Conservation (phyloP, 2,888 invertebrate species). For the Eristalinus aeneus region DNA sequence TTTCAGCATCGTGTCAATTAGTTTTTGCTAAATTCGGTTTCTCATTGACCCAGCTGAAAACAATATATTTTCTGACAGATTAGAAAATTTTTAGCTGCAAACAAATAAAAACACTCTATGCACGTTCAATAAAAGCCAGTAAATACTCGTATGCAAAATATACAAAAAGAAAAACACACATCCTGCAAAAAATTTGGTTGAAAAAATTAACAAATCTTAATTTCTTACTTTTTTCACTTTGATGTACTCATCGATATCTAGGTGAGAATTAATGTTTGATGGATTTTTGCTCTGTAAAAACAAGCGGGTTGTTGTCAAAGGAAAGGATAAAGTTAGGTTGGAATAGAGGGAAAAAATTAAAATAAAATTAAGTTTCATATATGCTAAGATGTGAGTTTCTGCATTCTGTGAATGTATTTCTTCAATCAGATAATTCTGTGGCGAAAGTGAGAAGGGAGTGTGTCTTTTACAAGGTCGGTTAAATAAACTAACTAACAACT, state of each 20-base stretch:
- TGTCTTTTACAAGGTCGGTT: not conserved
- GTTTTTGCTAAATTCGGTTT: too few relatives aligned
- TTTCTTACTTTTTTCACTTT: constrained; percentile 56
- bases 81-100: too few relatives aligned
- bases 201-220: not conserved
- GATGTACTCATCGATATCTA: constrained; percentile 52
- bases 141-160: not conserved
- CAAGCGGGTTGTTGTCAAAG: constrained; percentile 17
- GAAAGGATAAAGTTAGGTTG: not conserved
- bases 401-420: not conserved
- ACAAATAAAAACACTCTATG: too few relatives aligned
- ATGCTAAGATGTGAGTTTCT: not conserved
- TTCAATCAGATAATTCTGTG: not conserved
- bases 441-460: not conserved
- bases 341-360: not conserved
- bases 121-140: not conserved
- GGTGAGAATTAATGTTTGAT: constrained; percentile 28
- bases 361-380: constrained; percentile 1
- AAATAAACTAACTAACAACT: too few relatives aligned
- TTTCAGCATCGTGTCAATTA: too few relatives aligned
- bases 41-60: too few relatives aligned
- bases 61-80: too few relatives aligned
- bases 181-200: not conserved
- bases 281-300: constrained; percentile 40
- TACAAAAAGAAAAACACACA: not conserved